Conservation (phyloP, 2,888 invertebrate species). For the Erpobdella octoculata region DNA sequence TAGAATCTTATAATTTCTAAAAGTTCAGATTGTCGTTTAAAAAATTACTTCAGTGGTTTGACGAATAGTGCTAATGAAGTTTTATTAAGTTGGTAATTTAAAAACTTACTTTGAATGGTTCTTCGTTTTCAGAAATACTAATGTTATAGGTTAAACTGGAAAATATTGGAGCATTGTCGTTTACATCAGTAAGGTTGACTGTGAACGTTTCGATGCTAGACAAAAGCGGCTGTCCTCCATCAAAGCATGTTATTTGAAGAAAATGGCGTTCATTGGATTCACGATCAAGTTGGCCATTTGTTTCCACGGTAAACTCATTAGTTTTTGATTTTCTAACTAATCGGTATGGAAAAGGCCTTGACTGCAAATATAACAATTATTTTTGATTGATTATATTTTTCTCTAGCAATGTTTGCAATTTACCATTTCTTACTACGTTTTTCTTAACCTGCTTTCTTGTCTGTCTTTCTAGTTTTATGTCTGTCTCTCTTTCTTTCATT, state of each 20-base stretch:
- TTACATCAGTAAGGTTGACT: slow-evolving; percentile 33
- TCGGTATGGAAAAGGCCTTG: neutral
- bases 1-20: too few species aligned
- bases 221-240: slow-evolving; percentile 30
- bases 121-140: slow-evolving; percentile 33
- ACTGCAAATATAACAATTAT: too few species aligned
- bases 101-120: slow-evolving; percentile 18
- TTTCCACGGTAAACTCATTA: slow-evolving; percentile 4
- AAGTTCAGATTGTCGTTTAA: too few species aligned
- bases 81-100: too few species aligned
- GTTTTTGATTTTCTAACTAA: neutral
- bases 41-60: too few species aligned
- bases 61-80: too few species aligned
- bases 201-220: slow-evolving; percentile 22
- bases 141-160: slow-evolving; percentile 29
- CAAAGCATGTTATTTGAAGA: slow-evolving; percentile 32
- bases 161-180: slow-evolving; percentile 35
- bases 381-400: too few species aligned
- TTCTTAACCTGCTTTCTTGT: too few species aligned
- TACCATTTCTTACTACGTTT: too few species aligned
- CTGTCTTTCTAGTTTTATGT: too few species aligned
- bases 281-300: slow-evolving; percentile 28
- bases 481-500: too few species aligned
- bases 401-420: too few species aligned
- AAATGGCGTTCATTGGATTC: slow-evolving; percentile 30